Evolutionary conservation across 2,797 vertebrate species (phyloP), one percentile per base, ranked within the genome.

Genomic region (Myotis findleyi): DNA sequence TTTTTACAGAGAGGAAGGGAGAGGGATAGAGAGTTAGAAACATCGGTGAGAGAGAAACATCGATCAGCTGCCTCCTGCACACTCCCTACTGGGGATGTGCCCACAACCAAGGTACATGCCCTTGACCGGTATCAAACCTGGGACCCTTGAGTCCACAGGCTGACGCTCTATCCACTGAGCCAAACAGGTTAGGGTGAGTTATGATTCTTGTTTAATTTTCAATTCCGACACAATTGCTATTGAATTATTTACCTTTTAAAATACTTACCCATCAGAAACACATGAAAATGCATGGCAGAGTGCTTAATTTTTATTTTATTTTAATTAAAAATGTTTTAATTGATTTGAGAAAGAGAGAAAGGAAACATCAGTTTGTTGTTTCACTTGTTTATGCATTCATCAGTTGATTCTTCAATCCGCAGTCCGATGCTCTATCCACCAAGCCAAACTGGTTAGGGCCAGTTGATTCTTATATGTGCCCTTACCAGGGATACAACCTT

Each of bases 121-220:
- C 41, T 44, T 44, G 41, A 44, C 41, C 41, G 9, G 41, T 9
- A 44, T 44, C 9, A 2, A 44, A 44, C 41, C 41, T 44, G 41
- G 41, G 41, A 44, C 41, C 41, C 41, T 44, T 44, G 41, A 10
- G 41, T 44, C 41, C 41, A 44, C 41, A 44, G 41, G 41, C 41
- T 44, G 41, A 44, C 9, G 9, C 41, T 44, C 41, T 44, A 10
- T 44, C 41, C 41, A 44, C 9, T 44, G 41, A 44, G 41, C 41
- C 41, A 44, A 44, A 44, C 41, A 2, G 41, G 41, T 44, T 44
- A 44, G 41, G 98, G 99, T 99, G 41, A 97, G 97, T 96, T 96
- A 81, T 30, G 41, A 64, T 81, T 69, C 66, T 30, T 87, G 64
- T 44, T 97, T 97, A 20, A 36, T 90, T 76, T 94, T 94, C n/a